Conservation (phyloP, 1,140 invertebrate species). For the Oreohelix idahoensis region DNA sequence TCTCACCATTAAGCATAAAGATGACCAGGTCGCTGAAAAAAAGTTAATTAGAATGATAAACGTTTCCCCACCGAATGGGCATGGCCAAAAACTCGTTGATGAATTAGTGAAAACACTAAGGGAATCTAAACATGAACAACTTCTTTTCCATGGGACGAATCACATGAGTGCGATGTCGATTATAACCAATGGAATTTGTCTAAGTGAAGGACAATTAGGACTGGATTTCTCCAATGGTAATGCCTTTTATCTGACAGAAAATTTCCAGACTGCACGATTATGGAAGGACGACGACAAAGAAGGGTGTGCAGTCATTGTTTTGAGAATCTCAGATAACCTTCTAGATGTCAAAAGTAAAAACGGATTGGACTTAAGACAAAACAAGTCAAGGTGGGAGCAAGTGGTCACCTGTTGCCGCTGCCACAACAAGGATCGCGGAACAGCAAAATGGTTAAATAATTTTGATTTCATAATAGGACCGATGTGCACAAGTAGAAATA, state of each 20-base stretch:
- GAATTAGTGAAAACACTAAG: not conserved
- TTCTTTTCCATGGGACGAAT: not conserved
- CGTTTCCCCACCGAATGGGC: too few relatives aligned
- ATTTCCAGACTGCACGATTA: not conserved
- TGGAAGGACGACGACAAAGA: not conserved
- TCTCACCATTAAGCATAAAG: too few relatives aligned
- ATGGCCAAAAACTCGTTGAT: too few relatives aligned
- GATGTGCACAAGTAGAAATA: not conserved
- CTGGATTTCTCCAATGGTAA: not conserved
- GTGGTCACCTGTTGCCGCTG: not conserved
- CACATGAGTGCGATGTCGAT: not conserved
- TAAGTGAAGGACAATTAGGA: not conserved
- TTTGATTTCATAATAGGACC: not conserved
- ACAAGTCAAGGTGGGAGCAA: not conserved
- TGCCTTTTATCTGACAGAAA: not conserved
- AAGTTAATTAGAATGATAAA: too few relatives aligned
- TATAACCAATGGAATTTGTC: not conserved
- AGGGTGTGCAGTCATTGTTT: not conserved
- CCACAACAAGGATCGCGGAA: too few relatives aligned
- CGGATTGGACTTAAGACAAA: not conserved
- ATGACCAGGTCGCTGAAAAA: too few relatives aligned
- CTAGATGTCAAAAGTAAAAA: not conserved
- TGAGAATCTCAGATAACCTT: not conserved
- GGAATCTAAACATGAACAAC: not conserved
- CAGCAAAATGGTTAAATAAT: not conserved